These are phyloP conservation scores for Eutrigla gurnardus DNA, from an alignment of 2,797 vertebrate species.

Conservation along the genomic window DNA sequence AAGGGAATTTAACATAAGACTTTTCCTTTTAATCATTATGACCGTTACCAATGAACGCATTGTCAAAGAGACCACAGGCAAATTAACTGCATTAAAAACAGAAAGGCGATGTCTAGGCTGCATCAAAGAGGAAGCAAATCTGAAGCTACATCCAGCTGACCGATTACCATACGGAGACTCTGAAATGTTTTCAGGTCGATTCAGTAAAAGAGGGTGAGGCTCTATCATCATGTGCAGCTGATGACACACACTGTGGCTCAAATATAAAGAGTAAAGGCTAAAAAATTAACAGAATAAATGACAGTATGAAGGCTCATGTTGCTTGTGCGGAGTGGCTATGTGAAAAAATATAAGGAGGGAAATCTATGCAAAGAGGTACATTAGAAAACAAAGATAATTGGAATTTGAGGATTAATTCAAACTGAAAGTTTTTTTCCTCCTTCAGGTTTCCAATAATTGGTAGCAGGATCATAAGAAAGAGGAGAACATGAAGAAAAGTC, in stretches of 20 bases:
- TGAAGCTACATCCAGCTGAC: background rate
- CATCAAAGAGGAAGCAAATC: background rate
- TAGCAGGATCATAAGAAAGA: background rate
- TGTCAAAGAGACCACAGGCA: conserved; percentile 3
- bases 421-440: background rate
- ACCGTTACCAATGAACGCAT: background rate
- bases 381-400: background rate
- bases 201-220: background rate
- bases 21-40: conserved; percentile 1
- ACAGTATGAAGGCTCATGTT: conserved; percentile 1
- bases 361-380: conserved; percentile 13
- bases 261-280: background rate
- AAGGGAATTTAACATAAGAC: background rate
- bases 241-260: background rate
- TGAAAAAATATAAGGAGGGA: conserved; percentile 2
- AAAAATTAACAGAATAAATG: background rate
- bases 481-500: background rate
- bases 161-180: conserved; percentile 1
- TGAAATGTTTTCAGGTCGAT: conserved; percentile 20
- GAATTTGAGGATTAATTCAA: conserved; percentile 14
- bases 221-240: background rate
- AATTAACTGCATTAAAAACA: background rate
- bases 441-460: conserved; percentile 19
- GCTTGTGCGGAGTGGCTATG: background rate
- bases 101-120: background rate